Conservation (phyloP, 2,888 invertebrate genomes). For the Yponomeuta sedellus region DNA sequence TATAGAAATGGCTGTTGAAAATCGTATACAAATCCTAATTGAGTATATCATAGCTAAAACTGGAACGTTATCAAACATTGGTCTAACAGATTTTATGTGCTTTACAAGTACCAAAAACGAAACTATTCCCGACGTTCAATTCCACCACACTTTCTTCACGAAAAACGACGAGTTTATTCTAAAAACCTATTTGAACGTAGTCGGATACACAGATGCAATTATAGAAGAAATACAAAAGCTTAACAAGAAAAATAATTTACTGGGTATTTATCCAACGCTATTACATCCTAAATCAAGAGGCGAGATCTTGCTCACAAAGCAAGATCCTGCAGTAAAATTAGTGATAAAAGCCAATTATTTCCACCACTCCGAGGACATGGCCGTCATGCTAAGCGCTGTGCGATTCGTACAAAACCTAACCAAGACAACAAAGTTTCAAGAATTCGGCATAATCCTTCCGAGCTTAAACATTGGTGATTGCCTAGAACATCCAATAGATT, state of each 20-base stretch:
- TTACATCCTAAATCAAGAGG: constrained; percentile 73
- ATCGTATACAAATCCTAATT: constrained; percentile 39
- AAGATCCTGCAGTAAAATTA: constrained; percentile 72
- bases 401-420: constrained; percentile 47
- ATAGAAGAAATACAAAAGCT: constrained; percentile 32
- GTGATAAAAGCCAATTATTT: constrained; percentile 79
- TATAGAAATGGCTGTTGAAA: constrained; percentile 28
- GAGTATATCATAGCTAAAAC: constrained; percentile 65
- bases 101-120: constrained; percentile 65
- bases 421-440: constrained; percentile 50
- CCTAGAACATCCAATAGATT: constrained; percentile 33
- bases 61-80: constrained; percentile 62
- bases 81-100: constrained; percentile 61
- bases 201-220: constrained; percentile 41
- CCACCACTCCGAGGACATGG: constrained; percentile 67
- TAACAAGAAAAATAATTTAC: constrained; percentile 40
- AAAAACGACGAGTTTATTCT: constrained; percentile 36
- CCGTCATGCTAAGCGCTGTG: constrained; percentile 54
- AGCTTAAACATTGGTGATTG: constrained; percentile 48
- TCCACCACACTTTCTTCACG: constrained; percentile 46
- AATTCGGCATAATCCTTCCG: constrained; percentile 42
- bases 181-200: constrained; percentile 30
- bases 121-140: constrained; percentile 67
- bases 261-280: constrained; percentile 53
- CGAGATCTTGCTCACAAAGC: constrained; percentile 65